Base-by-base conservation (phyloP, 2,888 invertebrate species). In the Drosophila anomalata region DNA sequence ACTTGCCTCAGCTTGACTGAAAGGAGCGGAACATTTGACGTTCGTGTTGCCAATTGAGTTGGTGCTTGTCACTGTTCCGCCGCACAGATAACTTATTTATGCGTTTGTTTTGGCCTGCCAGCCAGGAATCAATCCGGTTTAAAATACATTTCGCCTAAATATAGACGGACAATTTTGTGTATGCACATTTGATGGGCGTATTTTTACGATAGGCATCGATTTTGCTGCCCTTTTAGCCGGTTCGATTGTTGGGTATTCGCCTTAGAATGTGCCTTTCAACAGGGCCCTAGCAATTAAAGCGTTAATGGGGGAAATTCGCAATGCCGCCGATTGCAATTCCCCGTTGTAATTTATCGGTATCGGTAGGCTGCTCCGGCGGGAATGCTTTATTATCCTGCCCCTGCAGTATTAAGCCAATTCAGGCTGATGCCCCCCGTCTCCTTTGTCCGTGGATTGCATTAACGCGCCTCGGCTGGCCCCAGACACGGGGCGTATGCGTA, bases 401-500 rank as follows among this genome's bases (percentile, higher is more conserved):
- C 12, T 48, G 61, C 11, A 33, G 17, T 58, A 53, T 20, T 29
- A 52, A 53, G 68, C 48, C 52, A 70, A 70, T 70, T 54, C 47
- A 2, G 44, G 57, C 51, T 47, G 57, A 67, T 69, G 39, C 17
- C 29, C 5, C 17, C 17, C 48, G 29, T 17, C 14, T 48, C 17
- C 48, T 17, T 20, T 41, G 33, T 6, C 33, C 41, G 59, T 39
- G 48, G 44, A 60, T 51, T 70, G 72, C 72, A 70, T 72, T 61
- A 55, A 41, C 26, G 17, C 33, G 48, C 20, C 24, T 9, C 53
- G 53, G 12, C 41, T 39, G 54, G 9, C 22, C 6, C 26, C 22
- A 24, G 39, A 50, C 59, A 54, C 51, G 55, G 26, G 70, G 70
- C 70, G 70, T 70, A 70, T 70, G 70, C 72, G 70, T 70, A 56